Conservation (phyloP, 2,113 vertebrate genomes). For the Thermophis baileyi region DNA sequence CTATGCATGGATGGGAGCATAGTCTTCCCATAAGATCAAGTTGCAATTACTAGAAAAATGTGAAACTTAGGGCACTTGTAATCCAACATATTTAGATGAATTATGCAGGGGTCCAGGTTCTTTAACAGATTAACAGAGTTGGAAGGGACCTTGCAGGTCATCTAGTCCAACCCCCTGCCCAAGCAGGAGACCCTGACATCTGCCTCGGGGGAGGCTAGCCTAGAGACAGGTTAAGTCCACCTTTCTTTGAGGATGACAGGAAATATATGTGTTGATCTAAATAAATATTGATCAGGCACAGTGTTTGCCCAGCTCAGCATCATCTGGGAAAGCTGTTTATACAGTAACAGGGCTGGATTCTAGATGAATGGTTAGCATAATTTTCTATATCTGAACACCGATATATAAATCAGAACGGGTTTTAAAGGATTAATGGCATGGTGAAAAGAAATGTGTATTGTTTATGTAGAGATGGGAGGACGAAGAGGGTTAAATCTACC, state of each 20-base stretch:
- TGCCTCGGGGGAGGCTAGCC: not conserved
- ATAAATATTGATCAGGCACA: not conserved
- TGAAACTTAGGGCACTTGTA: not conserved
- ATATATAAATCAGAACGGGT: not conserved
- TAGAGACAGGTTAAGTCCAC: not conserved
- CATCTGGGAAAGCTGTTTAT: not conserved
- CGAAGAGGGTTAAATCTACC: not conserved
- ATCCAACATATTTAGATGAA: not conserved
- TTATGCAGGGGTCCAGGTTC: not conserved
- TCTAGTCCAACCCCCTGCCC: too few relatives aligned
- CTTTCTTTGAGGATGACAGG: rapidly evolving
- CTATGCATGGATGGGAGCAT: not conserved
- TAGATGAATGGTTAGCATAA: not conserved
- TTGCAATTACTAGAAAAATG: not conserved
- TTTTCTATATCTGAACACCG: not conserved
- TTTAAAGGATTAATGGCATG: not conserved
- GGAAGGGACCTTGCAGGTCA: too few relatives aligned
- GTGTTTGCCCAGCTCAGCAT: not conserved
- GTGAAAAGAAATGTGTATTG: not conserved
- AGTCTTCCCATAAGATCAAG: constrained; percentile 3
- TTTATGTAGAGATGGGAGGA: not conserved
- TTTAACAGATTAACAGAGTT: too few relatives aligned
- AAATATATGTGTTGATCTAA: not conserved
- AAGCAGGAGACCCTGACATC: too few relatives aligned
- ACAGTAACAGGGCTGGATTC: not conserved